Conservation (phyloP, 2,797 vertebrate genomes). For the Gobio occitaniae region DNA sequence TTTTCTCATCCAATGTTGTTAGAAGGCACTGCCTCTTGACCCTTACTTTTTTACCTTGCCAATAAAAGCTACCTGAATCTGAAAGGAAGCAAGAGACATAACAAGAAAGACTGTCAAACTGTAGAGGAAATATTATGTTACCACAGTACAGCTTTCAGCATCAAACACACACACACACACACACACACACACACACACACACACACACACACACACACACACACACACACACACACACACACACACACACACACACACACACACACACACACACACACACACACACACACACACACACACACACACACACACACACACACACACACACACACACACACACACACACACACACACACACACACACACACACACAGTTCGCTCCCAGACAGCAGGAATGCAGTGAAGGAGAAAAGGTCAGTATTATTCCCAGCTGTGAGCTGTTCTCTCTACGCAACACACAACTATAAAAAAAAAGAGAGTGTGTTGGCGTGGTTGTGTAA, state of each 20-base stretch:
- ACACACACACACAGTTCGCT: conserved; percentile 16
- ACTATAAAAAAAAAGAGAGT: conserved; percentile 56
- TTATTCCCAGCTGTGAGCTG: conserved; percentile 49
- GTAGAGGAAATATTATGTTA: conserved; percentile 1
- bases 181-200: not conserved
- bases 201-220: too few relatives aligned
- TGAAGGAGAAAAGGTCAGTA: conserved; percentile 50
- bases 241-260: too few relatives aligned
- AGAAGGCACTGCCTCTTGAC: not conserved
- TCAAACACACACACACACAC: not conserved
- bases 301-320: too few relatives aligned
- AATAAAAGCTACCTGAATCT: not conserved
- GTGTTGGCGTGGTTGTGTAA: conserved; percentile 44
- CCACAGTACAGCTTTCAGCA: conserved; percentile 4
- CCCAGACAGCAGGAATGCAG: conserved; percentile 45
- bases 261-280: too few relatives aligned
- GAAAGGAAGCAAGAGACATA: not conserved
- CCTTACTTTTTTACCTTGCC: not conserved
- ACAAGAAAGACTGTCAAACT: conserved; percentile 11
- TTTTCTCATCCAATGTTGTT: not conserved
- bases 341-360: too few relatives aligned
- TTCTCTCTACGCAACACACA: conserved; percentile 31
- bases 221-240: too few relatives aligned
- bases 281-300: too few relatives aligned
- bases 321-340: too few relatives aligned